Conservation (phyloP, 2,888 invertebrate genomes). For the Sepioteuthis lessoniana region DNA sequence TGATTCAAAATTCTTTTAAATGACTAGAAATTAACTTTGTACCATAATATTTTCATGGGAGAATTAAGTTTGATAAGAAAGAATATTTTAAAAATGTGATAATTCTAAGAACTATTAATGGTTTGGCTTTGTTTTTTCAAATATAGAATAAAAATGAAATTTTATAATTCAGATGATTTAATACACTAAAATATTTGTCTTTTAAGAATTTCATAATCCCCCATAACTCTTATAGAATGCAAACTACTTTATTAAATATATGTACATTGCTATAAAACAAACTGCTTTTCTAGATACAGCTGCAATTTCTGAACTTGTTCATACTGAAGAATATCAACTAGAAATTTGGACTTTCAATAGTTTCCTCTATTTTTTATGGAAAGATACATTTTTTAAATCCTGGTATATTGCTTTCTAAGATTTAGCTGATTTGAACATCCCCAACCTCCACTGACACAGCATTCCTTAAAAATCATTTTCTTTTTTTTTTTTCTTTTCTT, state of each 20-base stretch:
- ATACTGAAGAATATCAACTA: neutral
- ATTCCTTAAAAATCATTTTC: neutral
- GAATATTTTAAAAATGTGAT: neutral
- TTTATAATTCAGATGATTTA: neutral
- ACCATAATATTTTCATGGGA: neutral
- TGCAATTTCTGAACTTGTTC: too few relatives aligned
- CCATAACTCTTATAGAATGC: neutral
- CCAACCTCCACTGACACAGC: neutral
- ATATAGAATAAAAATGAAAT: neutral
- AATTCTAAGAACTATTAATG: neutral
- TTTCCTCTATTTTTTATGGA: neutral
- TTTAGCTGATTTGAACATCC: neutral
- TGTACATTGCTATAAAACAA: neutral
- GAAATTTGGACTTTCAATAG: neutral
- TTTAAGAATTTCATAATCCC: neutral
- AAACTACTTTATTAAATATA: neutral
- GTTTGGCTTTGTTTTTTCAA: neutral
- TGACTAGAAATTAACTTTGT: too few relatives aligned
- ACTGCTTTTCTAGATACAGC: too few relatives aligned
- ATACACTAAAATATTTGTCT: neutral
- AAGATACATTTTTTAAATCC: neutral
- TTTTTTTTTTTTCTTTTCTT: neutral
- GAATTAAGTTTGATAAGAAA: neutral
- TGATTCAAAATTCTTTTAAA: too few relatives aligned
- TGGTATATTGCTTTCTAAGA: neutral